These are phyloP conservation scores for Perca schrenkii DNA, from an alignment of 2,113 vertebrate genomes.

Conservation along the genomic window DNA sequence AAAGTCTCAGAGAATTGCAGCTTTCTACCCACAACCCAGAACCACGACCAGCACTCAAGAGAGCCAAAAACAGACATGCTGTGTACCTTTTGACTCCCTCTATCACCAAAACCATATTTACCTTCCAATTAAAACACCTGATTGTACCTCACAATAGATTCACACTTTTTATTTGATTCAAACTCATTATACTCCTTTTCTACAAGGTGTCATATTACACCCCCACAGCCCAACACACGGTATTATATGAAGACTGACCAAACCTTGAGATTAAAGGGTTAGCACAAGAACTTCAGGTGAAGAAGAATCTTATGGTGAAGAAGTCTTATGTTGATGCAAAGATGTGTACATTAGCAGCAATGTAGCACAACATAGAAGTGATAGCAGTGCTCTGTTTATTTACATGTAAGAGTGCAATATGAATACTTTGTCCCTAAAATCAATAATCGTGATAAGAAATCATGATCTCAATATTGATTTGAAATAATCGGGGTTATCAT, in stretches of 20 bases:
- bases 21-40: conserved; percentile 50
- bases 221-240: conserved; percentile 2
- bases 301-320: no score
- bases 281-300: background rate
- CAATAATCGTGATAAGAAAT: no score
- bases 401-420: no score
- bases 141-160: background rate
- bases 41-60: conserved; percentile 54
- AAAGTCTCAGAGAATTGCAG: conserved; percentile 36
- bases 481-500: no score
- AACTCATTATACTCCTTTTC: background rate
- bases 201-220: background rate
- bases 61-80: conserved; percentile 69
- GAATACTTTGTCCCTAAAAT: no score
- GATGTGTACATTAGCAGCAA: no score
- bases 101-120: conserved; percentile 44
- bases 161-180: conserved; percentile 14
- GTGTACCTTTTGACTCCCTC: conserved; percentile 72
- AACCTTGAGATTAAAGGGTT: background rate
- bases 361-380: no score
- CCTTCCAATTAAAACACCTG: conserved; percentile 11
- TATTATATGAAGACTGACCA: background rate
- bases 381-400: no score
- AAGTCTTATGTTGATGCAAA: no score
- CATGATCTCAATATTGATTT: no score